Base-by-base conservation (phyloP, 2,797 vertebrate species). In the Spinus pinus region DNA sequence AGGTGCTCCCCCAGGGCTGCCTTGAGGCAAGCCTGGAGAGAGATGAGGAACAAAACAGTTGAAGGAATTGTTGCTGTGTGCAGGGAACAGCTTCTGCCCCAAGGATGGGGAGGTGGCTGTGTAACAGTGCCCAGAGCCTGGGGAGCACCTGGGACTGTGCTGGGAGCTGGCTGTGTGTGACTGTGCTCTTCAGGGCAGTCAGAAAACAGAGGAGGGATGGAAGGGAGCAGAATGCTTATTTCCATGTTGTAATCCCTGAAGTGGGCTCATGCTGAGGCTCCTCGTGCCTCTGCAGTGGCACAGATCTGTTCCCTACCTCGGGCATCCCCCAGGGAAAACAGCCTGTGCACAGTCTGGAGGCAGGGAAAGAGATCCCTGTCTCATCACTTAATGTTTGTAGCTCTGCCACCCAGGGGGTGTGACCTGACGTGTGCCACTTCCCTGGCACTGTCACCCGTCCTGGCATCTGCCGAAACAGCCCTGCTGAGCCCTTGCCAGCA, bases 1-100 rank as follows among this genome's bases (percentile, higher is more conserved):
- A 7, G 31, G 12, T 5, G 9, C 13, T 74, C 18, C 46, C 21
- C 28, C n/a, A 7, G 42, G 37, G 12, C 70, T 77, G 39, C 62
- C n/a, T 51, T 56, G 47, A 42, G 64, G 33, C 31, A 67, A 91
- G n/a, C 44, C 23, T 0, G 0, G 19, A 7, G 6, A 31, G 24
- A n/a, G n/a, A 22, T 0, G 4, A 89, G 27, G 56, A 69, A 42
- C 0, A 0, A 46, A 33, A 21, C 0, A 2, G 6, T 7, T 17
- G 28, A 42, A 64, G 35, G 39, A 11, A 33, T 42, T 10, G 5
- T 51, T 17, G 7, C 73, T 73, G 31, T 0, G 0, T 30, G 10
- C 46, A 47, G 27, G 39, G 42, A 70, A 25, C 22, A 71, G 47
- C 14, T 25, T 56, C n/a, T 61, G 39, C 20, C 25, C 47, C 41